Conservation (phyloP, 2,113 vertebrate species). For the Turnix velox region DNA sequence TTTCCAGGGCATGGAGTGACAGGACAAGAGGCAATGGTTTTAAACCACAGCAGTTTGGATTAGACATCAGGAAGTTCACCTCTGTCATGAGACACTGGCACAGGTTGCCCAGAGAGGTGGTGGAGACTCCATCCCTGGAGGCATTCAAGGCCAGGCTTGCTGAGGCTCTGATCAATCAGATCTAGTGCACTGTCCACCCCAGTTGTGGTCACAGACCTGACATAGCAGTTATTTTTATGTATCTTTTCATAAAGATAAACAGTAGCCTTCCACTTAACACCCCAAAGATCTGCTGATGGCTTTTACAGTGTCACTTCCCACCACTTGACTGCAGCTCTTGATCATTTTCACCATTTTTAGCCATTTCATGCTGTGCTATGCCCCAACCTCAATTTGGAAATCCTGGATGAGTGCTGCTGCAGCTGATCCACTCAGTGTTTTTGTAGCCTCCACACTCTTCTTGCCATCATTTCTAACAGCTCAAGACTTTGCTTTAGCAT, state of each 20-base stretch:
- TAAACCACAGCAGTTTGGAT: too few relatives aligned
- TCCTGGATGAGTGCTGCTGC: accelerated
- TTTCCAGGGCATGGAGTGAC: too few relatives aligned
- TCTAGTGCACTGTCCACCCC: too few relatives aligned
- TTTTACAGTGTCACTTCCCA: not conserved
- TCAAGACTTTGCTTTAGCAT: not conserved
- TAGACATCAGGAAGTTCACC: too few relatives aligned
- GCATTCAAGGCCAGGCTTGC: too few relatives aligned
- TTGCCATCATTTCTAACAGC: not conserved
- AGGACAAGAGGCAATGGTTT: too few relatives aligned
- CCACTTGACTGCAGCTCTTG: not conserved
- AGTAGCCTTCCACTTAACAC: not conserved
- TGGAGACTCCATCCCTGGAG: too few relatives aligned
- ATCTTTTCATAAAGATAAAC: not conserved
- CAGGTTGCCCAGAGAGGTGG: too few relatives aligned
- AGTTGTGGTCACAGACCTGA: too few relatives aligned
- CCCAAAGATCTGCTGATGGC: not conserved
- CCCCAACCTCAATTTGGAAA: not conserved
- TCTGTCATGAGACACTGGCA: too few relatives aligned
- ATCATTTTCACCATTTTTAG: not conserved
- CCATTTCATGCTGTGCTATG: not conserved
- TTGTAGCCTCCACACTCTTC: not conserved
- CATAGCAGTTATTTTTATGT: not conserved
- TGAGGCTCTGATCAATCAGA: too few relatives aligned
- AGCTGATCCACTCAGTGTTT: not conserved